A percentile compares a stretch with the other conserved stretches of the same genome.
Evolutionary conservation across 2,113 vertebrate species (phyloP).

Genomic region (Phaethon lepturus): DNA sequence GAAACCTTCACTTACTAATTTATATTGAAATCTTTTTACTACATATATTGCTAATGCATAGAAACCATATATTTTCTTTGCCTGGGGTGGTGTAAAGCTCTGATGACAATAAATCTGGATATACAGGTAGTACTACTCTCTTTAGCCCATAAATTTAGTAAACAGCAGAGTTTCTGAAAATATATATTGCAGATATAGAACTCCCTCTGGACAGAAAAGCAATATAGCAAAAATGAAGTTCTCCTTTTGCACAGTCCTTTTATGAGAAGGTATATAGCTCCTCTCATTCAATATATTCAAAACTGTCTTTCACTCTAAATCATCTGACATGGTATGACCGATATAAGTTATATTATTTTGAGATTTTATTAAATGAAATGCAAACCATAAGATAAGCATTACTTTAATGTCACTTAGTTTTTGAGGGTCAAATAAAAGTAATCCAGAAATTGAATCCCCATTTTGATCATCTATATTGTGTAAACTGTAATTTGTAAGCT

Average conservation of each 20-base stretch:
- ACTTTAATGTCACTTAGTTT: conserved; percentile 28
- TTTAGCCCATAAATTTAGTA: conserved; percentile 61
- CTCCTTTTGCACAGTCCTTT: conserved; percentile 40
- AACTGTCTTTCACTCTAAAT: conserved; percentile 20
- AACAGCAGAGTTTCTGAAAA: conserved; percentile 53
- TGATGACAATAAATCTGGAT: background rate
- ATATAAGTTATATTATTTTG: background rate
- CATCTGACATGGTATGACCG: background rate
- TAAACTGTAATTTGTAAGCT: background rate
- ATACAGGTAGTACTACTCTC: background rate
- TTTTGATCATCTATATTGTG: background rate
- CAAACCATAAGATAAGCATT: conserved; percentile 24
- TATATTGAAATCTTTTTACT: conserved; percentile 19
- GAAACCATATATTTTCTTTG: conserved; percentile 1
- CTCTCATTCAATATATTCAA: background rate
- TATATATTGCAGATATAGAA: conserved; percentile 55
- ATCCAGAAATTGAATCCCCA: background rate
- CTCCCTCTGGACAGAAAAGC: conserved; percentile 61
- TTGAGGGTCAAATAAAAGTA: conserved; percentile 41
- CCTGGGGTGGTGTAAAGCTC: background rate
- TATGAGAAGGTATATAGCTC: conserved; percentile 3
- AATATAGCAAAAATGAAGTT: conserved; percentile 35
- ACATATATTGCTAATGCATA: conserved; percentile 10
- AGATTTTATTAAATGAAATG: conserved; percentile 25
- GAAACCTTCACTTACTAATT: conserved; percentile 38